Conservation (phyloP, 92 coral and sea anemone genomes). For the Siderastrea siderea region DNA sequence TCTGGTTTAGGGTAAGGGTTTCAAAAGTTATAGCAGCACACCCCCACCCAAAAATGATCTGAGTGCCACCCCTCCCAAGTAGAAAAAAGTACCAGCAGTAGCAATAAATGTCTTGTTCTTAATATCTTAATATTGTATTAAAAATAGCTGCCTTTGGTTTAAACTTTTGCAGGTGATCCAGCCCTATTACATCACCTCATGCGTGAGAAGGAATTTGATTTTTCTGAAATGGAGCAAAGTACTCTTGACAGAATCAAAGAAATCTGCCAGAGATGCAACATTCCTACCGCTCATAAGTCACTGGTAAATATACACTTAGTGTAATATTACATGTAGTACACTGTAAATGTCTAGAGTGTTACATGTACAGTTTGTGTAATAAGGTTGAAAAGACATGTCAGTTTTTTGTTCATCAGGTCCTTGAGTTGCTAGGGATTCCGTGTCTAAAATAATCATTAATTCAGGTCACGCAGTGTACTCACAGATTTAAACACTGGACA, state of each 20-base stretch:
- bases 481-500: too few relatives aligned
- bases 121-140: too few relatives aligned
- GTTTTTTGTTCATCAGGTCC: too few relatives aligned
- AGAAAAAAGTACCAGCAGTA: background rate
- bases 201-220: background rate
- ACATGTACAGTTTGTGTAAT: too few relatives aligned
- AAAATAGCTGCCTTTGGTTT: too few relatives aligned
- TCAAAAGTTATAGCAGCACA: background rate
- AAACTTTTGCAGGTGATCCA: slow-evolving; percentile 27
- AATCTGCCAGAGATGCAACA: background rate
- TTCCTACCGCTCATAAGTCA: background rate
- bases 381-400: background rate
- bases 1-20: background rate
- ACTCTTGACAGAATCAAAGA: slow-evolving; percentile 1
- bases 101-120: too few relatives aligned
- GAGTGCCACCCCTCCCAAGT: too few relatives aligned
- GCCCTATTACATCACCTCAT: slow-evolving; percentile 26
- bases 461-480: too few relatives aligned
- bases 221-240: background rate
- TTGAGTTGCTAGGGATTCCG: too few relatives aligned
- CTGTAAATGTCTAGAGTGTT: background rate
- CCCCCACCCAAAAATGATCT: too few relatives aligned
- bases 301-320: background rate
- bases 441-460: too few relatives aligned
- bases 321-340: too few relatives aligned